Base-by-base conservation (phyloP, 2,797 vertebrate genomes). In the Pseudochromis fuscus region DNA sequence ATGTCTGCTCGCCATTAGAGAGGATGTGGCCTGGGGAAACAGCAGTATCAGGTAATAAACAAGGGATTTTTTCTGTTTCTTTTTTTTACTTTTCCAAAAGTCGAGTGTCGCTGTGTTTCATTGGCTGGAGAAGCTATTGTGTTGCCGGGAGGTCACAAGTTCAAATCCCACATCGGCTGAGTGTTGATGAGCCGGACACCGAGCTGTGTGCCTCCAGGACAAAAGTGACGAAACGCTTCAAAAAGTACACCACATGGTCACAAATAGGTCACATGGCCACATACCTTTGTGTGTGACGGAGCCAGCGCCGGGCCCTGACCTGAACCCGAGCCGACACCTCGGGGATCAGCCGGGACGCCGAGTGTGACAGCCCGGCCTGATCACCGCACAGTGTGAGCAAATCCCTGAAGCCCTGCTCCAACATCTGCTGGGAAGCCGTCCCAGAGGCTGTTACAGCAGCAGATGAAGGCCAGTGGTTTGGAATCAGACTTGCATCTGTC, bases 31-130 rank as follows among this genome's bases (percentile, higher is more conserved):
- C 52, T 35, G 38, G 19, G 61, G 72, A 69, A 69, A 71, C 67
- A 76, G 28, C 71, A 21, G 30, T 66, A 74, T 77, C 67, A 53
- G 65, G 55, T 61, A 59, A 86, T 83, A 79, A 69, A 79, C 44
- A 15, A 4, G 49, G 21, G 16, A 62, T 69, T 65, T 27, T 21
- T 56, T 59, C 51, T 79, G 51, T 25, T 11, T 45, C 25, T 42
- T 56, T 59, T 55, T 79, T 55, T 25, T 11, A 49, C 25, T 42
- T 63, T 62, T 58, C 49, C 16, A 23, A 21, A 12, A 28, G 35
- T 12, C 11, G 8, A 4, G 8, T 46, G 5, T 24, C 2, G 2
- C 58, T 8, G 8, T 19, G 19, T n/a, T 25, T 49, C 46, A 68
- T 52, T 69, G 64, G 56, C 63, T 61, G n/a, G 48, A 69, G 18